A percentile compares a stretch with the other conserved stretches of the same genome.
Conservation (phyloP, 2,113 vertebrate genomes). For the Archilochus colubris region DNA sequence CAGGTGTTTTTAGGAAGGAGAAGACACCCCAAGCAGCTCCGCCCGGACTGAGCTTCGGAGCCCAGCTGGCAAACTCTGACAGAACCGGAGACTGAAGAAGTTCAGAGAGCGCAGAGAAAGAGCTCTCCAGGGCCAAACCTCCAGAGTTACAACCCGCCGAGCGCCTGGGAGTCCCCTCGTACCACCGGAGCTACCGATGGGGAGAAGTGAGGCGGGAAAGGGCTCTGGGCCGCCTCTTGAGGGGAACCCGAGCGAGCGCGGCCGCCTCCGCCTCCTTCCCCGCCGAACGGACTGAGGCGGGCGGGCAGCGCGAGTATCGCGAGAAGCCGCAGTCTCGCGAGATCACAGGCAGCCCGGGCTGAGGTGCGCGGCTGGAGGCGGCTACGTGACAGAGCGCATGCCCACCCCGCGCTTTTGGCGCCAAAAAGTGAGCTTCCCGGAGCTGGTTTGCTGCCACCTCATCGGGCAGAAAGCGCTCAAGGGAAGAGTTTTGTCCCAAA, state of each 20-base stretch:
- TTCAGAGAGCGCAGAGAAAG: fast-evolving
- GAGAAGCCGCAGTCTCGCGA: fast-evolving
- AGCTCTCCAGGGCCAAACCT: background rate
- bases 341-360: fast-evolving
- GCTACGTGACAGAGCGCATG: background rate
- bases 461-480: fast-evolving
- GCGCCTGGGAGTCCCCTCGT: background rate
- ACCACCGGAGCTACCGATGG: fast-evolving
- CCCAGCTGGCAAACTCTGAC: fast-evolving
- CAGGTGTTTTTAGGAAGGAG: background rate
- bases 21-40: background rate
- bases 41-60: background rate
- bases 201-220: too few relatives aligned
- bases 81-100: background rate
- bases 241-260: too few relatives aligned
- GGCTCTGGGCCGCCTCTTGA: too few relatives aligned
- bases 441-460: fast-evolving
- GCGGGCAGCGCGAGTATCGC: background rate
- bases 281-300: fast-evolving
- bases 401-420: background rate
- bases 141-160: background rate
- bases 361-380: fast-evolving
- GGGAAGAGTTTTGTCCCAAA: fast-evolving
- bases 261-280: background rate
- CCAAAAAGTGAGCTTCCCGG: fast-evolving